Evolutionary conservation across 2,797 vertebrate genomes (phyloP).

Genomic region (Arremon brunneinucha): DNA sequence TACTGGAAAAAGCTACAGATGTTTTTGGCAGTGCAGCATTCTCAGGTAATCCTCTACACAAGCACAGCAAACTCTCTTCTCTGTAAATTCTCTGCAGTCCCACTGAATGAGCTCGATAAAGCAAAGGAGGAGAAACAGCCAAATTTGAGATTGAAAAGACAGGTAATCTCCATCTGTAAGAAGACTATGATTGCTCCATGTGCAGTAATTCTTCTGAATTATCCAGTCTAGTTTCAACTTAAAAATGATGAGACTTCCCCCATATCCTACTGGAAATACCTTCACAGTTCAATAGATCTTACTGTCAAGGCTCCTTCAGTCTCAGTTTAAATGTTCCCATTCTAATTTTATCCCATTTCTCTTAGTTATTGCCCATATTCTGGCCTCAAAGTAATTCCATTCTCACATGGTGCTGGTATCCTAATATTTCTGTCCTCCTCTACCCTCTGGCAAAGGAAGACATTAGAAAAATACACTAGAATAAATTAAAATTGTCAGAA

Average conservation of each 20-base stretch:
- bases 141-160: background rate
- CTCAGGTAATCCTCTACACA: background rate
- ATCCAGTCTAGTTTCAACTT: background rate
- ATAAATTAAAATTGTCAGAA: conserved; percentile 42
- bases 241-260: background rate
- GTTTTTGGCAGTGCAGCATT: background rate
- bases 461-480: background rate
- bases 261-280: background rate
- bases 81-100: background rate
- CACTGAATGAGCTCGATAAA: background rate
- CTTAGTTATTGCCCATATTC: background rate
- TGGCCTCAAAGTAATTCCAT: background rate
- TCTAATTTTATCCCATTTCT: background rate
- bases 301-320: background rate
- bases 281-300: background rate
- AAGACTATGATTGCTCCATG: background rate
- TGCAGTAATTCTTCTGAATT: background rate
- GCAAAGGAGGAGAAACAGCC: background rate
- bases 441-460: background rate
- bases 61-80: background rate
- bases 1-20: background rate
- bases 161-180: background rate
- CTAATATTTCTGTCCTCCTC: background rate
- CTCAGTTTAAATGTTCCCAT: background rate
- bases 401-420: background rate